Conservation (phyloP, 92 coral and sea anemone genomes). For the Actinernus sp. region DNA sequence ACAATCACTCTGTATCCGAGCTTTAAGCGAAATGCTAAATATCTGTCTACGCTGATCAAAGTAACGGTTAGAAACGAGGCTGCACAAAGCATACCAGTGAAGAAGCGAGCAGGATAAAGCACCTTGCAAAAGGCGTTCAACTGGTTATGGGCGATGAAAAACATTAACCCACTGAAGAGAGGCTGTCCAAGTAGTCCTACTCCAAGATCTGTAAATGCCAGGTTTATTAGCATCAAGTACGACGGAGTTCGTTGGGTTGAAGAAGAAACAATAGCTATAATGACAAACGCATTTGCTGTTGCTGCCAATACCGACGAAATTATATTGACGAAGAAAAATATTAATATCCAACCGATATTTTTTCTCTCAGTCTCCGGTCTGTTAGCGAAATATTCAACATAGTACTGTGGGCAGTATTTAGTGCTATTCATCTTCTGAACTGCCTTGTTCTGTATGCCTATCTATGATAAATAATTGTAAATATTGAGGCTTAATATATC, state of each 20-base stretch:
- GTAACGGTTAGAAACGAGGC: slow-evolving; percentile 1
- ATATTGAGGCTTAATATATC: no score
- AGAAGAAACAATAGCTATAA: neutral
- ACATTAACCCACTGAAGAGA: neutral
- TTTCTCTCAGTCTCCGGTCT: neutral
- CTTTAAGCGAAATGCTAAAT: neutral
- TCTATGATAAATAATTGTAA: no score
- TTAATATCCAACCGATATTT: neutral
- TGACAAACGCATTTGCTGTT: neutral
- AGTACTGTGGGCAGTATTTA: neutral
- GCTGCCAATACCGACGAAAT: neutral
- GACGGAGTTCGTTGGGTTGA: neutral
- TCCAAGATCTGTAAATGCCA: slow-evolving; percentile 1
- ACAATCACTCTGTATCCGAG: neutral
- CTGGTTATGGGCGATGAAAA: neutral
- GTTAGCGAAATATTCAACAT: neutral
- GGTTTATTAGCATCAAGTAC: neutral
- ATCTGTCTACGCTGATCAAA: neutral
- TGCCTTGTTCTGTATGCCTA: no score
- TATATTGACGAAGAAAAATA: neutral
- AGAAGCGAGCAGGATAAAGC: neutral
- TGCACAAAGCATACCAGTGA: neutral
- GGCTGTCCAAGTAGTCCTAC: slow-evolving; percentile 1
- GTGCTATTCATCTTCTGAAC: no score
- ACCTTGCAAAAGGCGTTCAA: neutral